Evolutionary conservation across 92 coral and sea anemone species (phyloP).

Genomic region (Heteractis magnifica): DNA sequence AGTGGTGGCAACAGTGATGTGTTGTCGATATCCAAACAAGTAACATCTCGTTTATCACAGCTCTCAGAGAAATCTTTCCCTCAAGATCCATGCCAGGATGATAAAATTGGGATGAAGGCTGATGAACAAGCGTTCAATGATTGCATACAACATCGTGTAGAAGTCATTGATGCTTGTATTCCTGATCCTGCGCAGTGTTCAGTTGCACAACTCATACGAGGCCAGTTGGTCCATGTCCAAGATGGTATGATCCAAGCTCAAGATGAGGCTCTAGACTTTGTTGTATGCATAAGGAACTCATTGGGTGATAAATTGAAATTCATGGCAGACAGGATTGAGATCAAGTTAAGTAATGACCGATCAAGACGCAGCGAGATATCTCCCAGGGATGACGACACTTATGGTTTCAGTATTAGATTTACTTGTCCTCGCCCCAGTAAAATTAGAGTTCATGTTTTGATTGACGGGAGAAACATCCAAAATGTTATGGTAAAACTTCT

Average conservation of each 20-base stretch:
- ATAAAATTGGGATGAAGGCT: not conserved
- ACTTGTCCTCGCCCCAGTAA: not conserved
- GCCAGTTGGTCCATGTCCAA: not conserved
- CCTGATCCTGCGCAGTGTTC: not conserved
- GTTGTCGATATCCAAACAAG: not conserved
- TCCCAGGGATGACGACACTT: not conserved
- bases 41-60: constrained; percentile 8
- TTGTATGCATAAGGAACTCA: constrained; percentile 4
- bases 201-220: not conserved
- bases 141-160: not conserved
- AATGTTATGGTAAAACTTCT: not conserved
- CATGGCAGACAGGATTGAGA: not conserved
- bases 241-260: not conserved
- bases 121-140: not conserved
- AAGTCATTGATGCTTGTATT: not conserved
- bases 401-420: not conserved
- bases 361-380: not conserved
- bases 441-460: not conserved
- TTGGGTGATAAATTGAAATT: not conserved
- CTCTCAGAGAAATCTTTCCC: not conserved
- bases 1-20: constrained; percentile 22
- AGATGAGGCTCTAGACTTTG: not conserved
- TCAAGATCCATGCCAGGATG: not conserved
- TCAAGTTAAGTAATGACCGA: not conserved
- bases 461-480: not conserved